These are phyloP conservation scores for Drosophila nikananu DNA, from an alignment of 1,140 invertebrate genomes.

Conservation along the genomic window DNA sequence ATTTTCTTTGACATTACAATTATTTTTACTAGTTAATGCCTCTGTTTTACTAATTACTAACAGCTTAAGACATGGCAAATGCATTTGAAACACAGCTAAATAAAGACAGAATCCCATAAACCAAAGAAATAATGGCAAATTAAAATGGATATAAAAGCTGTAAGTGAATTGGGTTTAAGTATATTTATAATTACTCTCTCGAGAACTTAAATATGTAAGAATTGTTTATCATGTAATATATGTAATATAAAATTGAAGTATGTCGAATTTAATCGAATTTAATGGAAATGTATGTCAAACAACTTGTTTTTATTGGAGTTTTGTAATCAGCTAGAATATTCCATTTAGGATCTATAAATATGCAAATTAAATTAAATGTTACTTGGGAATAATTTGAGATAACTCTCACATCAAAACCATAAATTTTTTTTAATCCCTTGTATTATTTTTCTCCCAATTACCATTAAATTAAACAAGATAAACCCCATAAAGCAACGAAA, in stretches of 20 bases:
- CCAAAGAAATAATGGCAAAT: constrained; percentile 27
- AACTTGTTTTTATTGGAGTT: too few relatives aligned
- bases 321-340: too few relatives aligned
- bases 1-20: constrained; percentile 26
- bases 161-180: background rate
- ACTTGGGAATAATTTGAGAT: background rate
- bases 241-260: background rate
- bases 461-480: constrained; percentile 11
- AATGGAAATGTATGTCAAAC: too few relatives aligned
- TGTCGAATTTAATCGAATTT: background rate
- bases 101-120: constrained; percentile 18
- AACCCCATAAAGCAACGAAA: constrained; percentile 30
- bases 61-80: constrained; percentile 33
- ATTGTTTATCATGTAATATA: constrained; percentile 25
- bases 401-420: background rate
- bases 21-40: constrained; percentile 26
- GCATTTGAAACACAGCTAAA: constrained; percentile 24
- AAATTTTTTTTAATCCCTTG: constrained; percentile 7
- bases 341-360: too few relatives aligned
- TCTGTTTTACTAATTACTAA: constrained; percentile 23
- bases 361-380: background rate
- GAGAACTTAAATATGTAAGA: constrained; percentile 46
- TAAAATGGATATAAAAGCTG: constrained; percentile 39
- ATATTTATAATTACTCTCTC: constrained; percentile 17
- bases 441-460: constrained; percentile 23